Evolutionary conservation across 2,797 vertebrate species (phyloP).

Genomic region (Scomberomorus guttatus): DNA sequence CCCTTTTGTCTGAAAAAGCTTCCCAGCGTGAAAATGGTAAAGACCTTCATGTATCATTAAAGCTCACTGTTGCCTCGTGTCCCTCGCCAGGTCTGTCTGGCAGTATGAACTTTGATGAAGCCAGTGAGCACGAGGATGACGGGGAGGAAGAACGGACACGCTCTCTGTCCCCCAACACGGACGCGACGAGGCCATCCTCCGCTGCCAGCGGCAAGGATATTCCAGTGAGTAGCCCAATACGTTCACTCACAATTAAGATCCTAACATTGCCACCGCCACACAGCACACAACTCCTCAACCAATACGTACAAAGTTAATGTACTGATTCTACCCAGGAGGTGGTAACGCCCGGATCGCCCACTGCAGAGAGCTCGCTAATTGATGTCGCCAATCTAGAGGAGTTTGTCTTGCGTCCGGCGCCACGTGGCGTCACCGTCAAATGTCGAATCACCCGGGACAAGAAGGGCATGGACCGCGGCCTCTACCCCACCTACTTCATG

Average conservation of each 20-base stretch:
- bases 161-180: constrained; percentile 82
- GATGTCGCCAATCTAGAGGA: constrained; percentile 92
- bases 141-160: constrained; percentile 77
- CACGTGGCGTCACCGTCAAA: constrained; percentile 90
- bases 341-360: constrained; percentile 82
- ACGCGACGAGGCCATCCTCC: constrained; percentile 87
- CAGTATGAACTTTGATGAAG: constrained; percentile 93
- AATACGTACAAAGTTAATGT: neutral
- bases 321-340: constrained; percentile 80
- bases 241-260: neutral
- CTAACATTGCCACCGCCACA: neutral
- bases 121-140: constrained; percentile 88
- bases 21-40: neutral
- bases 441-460: constrained; percentile 96
- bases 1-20: neutral
- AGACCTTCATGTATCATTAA: constrained; percentile 6
- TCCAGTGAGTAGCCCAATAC: constrained; percentile 79
- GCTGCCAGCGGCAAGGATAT: constrained; percentile 88
- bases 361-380: constrained; percentile 81
- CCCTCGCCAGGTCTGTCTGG: constrained; percentile 89
- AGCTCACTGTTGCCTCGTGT: neutral
- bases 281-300: neutral
- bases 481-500: constrained; percentile 98
- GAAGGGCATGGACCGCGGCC: constrained; percentile 95
- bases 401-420: constrained; percentile 92